Conservation (phyloP, 2,797 vertebrate genomes). For the Acridotheres tristis region DNA sequence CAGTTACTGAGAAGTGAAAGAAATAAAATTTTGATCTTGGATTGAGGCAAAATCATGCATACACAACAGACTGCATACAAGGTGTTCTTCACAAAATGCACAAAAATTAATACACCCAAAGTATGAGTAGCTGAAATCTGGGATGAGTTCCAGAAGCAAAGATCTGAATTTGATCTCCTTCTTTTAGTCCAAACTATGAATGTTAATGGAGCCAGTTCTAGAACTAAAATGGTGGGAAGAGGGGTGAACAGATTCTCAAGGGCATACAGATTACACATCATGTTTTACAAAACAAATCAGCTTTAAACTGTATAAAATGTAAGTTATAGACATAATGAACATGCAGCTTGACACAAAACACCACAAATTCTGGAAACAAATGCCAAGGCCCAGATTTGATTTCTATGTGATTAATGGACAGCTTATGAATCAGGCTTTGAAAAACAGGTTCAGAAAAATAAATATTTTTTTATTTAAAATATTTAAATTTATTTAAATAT, state of each 20-base stretch:
- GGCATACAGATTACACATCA: background rate
- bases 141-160: slow-evolving; percentile 32
- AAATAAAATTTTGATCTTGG: slow-evolving; percentile 43
- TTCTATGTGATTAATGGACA: background rate
- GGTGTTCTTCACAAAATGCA: background rate
- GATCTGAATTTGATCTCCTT: background rate
- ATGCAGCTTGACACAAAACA: background rate
- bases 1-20: slow-evolving; percentile 21
- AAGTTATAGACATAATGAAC: background rate
- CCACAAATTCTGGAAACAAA: background rate
- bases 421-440: background rate
- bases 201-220: background rate
- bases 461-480: too few relatives aligned
- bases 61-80: background rate
- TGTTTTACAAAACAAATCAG: background rate
- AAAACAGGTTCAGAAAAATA: background rate
- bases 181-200: background rate
- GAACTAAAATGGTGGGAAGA: background rate
- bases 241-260: background rate
- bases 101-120: background rate
- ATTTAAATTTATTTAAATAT: too few relatives aligned
- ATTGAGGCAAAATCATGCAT: slow-evolving; percentile 1
- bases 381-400: background rate
- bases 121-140: background rate
- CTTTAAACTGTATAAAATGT: background rate